Conservation (phyloP, 2,113 vertebrate genomes). For the Perca fluviatilis region DNA sequence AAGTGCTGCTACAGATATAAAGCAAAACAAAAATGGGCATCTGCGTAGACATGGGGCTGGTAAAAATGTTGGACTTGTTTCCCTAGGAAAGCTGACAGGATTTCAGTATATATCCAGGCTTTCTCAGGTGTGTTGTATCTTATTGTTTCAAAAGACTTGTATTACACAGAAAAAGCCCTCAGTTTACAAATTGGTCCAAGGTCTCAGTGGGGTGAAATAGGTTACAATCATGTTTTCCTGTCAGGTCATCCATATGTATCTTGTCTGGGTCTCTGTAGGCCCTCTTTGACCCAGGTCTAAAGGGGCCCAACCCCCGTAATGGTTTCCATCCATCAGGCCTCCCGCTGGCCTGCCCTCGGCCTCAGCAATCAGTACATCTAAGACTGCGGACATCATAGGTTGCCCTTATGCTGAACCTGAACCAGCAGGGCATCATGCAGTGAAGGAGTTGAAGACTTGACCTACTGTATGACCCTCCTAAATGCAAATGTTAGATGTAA, state of each 20-base stretch:
- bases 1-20: slow-evolving; percentile 23
- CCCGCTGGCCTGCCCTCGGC: slow-evolving; percentile 13
- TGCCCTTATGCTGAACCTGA: slow-evolving; percentile 71
- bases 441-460: slow-evolving; percentile 16
- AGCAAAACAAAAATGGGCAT: not conserved
- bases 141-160: slow-evolving; percentile 2
- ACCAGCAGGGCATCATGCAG: slow-evolving; percentile 51
- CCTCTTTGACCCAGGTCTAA: slow-evolving; percentile 46
- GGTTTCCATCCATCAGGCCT: slow-evolving; percentile 75
- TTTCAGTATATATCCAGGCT: not conserved
- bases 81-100: not conserved
- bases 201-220: slow-evolving; percentile 38
- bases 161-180: slow-evolving; percentile 8
- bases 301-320: slow-evolving; percentile 60
- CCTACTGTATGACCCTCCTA: slow-evolving; percentile 12
- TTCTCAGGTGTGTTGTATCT: slow-evolving; percentile 11
- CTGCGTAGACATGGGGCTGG: not conserved
- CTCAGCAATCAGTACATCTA: slow-evolving; percentile 26
- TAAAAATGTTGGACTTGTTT: not conserved
- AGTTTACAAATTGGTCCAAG: slow-evolving; percentile 43
- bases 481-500: slow-evolving; percentile 25
- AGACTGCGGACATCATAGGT: slow-evolving; percentile 17
- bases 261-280: slow-evolving; percentile 29
- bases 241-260: slow-evolving; percentile 65
- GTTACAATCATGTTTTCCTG: slow-evolving; percentile 57